Evolutionary conservation across 2,797 vertebrate genomes (phyloP).

Genomic region (Jordanella pulchra): DNA sequence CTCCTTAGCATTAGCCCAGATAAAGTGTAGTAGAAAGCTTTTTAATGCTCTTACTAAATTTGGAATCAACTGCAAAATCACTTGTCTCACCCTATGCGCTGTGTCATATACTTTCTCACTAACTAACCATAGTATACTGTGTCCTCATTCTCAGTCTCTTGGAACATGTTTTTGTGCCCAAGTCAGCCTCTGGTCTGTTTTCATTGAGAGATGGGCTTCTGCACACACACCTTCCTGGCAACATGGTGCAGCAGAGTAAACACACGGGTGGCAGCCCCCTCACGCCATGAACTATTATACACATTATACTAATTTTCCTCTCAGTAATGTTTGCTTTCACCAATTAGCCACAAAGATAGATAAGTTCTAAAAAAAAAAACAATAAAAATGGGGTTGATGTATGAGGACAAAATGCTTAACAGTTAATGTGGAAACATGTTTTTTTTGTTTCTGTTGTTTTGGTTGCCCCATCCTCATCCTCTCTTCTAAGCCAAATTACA

Average conservation of each 20-base stretch:
- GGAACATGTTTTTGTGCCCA: constrained; percentile 12
- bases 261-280: constrained; percentile 43
- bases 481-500: not conserved
- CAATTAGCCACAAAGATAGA: constrained; percentile 50
- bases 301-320: constrained; percentile 63
- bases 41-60: not conserved
- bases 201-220: constrained; percentile 31
- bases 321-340: constrained; percentile 55
- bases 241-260: constrained; percentile 53
- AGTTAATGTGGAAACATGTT: constrained; percentile 26
- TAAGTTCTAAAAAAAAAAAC: constrained; percentile 11
- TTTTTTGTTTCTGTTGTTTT: constrained; percentile 1
- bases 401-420: constrained; percentile 13
- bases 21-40: not conserved
- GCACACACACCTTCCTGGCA: constrained; percentile 45
- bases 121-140: constrained; percentile 2
- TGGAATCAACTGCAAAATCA: not conserved
- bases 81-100: not conserved
- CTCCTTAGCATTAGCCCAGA: not conserved
- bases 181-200: constrained; percentile 32
- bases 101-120: not conserved
- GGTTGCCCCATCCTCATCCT: not conserved
- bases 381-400: not conserved
- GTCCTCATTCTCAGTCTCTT: constrained; percentile 5
- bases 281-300: constrained; percentile 37